phyloP scores from a whole-genome alignment of 2,888 invertebrate species.

The Aethes cnicana region DNA sequence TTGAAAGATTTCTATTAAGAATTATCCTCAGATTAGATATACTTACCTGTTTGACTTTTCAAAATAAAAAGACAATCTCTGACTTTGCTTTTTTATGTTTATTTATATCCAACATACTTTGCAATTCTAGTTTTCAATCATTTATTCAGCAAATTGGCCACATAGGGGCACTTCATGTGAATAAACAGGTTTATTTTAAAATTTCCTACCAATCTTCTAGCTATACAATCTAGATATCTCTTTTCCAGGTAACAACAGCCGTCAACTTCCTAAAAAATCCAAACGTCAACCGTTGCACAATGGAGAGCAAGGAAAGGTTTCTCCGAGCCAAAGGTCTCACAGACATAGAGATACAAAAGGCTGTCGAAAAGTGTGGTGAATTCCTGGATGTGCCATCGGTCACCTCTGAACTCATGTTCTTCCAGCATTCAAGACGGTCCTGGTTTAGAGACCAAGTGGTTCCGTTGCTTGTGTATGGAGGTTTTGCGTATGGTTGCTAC shows the following conservation, averaged over 20 bases:
- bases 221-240: not conserved
- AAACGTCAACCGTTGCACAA: conserved; percentile 89
- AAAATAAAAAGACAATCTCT: too few relatives aligned
- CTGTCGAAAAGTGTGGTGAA: conserved; percentile 85
- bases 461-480: conserved; percentile 88
- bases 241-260: conserved; percentile 89
- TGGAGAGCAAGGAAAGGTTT: conserved; percentile 90
- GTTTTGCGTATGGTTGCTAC: conserved; percentile 89
- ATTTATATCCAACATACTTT: too few relatives aligned
- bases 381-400: conserved; percentile 63
- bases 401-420: conserved; percentile 69
- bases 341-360: conserved; percentile 87
- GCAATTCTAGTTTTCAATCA: too few relatives aligned
- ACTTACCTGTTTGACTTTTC: too few relatives aligned
- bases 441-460: conserved; percentile 87
- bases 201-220: too few relatives aligned
- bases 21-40: too few relatives aligned
- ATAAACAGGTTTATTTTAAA: too few relatives aligned
- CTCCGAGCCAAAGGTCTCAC: conserved; percentile 89
- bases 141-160: too few relatives aligned
- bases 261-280: conserved; percentile 93
- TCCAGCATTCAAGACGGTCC: conserved; percentile 59
- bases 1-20: too few relatives aligned
- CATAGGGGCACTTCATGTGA: too few relatives aligned
- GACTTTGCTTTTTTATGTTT: too few relatives aligned